These are phyloP conservation scores for Teleogryllus oceanicus DNA, from an alignment of 2,888 invertebrate species.

Conservation along the genomic window DNA sequence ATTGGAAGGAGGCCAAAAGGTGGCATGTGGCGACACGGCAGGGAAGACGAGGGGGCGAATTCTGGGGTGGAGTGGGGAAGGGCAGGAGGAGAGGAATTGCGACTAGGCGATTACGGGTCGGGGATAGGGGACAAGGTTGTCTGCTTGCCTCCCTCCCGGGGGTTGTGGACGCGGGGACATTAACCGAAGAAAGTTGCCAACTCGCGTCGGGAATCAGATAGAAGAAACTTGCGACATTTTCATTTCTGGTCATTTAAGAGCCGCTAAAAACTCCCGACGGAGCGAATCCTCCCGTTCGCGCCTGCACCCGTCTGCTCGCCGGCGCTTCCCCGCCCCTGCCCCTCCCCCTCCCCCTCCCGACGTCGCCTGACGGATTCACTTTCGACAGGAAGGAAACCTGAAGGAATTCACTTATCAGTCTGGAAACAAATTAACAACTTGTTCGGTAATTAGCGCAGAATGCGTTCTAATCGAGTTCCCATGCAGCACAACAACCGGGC, in stretches of 20 bases:
- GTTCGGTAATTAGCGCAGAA: slow-evolving; percentile 18
- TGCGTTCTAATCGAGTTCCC: slow-evolving; percentile 9
- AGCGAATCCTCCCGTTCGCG: not conserved
- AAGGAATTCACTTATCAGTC: slow-evolving; percentile 7
- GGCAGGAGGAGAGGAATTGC: no score
- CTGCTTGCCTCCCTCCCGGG: no score
- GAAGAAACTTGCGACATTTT: slow-evolving; percentile 9
- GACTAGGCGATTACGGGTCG: no score
- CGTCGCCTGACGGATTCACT: not conserved
- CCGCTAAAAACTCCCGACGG: not conserved
- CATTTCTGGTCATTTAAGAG: slow-evolving; percentile 18
- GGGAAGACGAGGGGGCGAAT: no score
- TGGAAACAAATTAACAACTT: slow-evolving; percentile 18
- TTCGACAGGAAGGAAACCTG: slow-evolving; percentile 18
- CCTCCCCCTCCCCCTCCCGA: not conserved
- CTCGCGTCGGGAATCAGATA: not conserved
- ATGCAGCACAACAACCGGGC: not conserved
- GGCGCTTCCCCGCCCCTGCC: not conserved
- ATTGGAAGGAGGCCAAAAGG: no score
- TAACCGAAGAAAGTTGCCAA: slow-evolving; percentile 1
- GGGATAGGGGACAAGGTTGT: no score
- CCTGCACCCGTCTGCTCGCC: not conserved
- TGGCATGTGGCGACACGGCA: no score
- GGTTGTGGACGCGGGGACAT: not conserved
- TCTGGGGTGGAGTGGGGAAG: no score